Evolutionary conservation across 2,888 invertebrate species (phyloP).

Genomic region (Parthenolecanium corni): DNA sequence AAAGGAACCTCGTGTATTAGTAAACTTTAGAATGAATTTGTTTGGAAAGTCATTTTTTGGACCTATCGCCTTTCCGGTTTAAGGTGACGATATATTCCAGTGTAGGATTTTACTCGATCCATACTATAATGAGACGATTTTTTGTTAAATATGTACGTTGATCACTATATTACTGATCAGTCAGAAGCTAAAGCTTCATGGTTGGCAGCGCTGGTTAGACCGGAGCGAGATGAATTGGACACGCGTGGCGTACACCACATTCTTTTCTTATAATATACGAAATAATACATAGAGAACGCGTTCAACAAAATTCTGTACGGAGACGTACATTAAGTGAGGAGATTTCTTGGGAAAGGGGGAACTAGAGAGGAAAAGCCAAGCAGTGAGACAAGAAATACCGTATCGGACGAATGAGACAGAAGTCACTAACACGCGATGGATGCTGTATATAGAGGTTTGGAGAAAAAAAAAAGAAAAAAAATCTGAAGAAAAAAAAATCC

Average conservation of each 20-base stretch:
- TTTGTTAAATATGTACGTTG: constrained; percentile 3
- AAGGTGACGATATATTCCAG: too few species aligned
- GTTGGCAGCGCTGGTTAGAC: constrained; percentile 8
- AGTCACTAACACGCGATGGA: constrained; percentile 21
- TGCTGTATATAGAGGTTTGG: background rate
- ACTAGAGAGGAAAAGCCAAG: background rate
- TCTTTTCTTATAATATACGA: constrained; percentile 17
- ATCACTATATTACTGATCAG: background rate
- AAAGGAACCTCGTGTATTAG: too few species aligned
- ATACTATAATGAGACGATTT: too few species aligned
- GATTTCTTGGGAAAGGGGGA: background rate
- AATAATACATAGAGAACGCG: constrained; percentile 22
- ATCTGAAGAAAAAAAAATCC: background rate
- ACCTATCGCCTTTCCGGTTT: too few species aligned
- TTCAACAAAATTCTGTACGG: constrained; percentile 18
- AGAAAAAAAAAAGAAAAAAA: background rate
- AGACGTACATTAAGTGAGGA: background rate
- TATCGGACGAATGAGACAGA: constrained; percentile 21
- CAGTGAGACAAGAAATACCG: constrained; percentile 10
- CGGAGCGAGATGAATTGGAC: constrained; percentile 27
- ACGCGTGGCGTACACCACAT: constrained; percentile 28
- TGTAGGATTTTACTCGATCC: too few species aligned
- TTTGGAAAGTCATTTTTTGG: too few species aligned
- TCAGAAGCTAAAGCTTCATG: background rate
- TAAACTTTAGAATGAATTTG: too few species aligned